Percentiles rank a stretch among this genome's conserved stretches.
Conservation (phyloP, 2,888 invertebrate species). For the Hypomecis punctinalis region DNA sequence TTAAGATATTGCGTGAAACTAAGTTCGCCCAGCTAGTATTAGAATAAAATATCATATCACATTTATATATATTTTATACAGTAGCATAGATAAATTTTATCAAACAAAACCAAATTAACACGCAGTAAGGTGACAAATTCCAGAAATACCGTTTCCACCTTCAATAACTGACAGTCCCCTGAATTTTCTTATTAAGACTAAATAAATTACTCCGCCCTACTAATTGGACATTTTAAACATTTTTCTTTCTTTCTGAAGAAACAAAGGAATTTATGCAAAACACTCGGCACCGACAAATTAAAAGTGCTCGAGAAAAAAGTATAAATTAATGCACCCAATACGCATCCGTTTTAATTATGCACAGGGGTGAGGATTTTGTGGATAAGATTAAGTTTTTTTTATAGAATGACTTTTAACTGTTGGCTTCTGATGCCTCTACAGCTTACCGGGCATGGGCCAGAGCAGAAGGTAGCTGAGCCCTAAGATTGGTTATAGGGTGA, state of each 20-base stretch:
- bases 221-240: slow-evolving; percentile 77
- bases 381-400: slow-evolving; percentile 54
- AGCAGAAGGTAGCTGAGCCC: too few relatives aligned
- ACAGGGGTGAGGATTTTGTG: slow-evolving; percentile 43
- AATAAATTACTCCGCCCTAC: slow-evolving; percentile 76
- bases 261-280: slow-evolving; percentile 82
- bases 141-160: slow-evolving; percentile 44
- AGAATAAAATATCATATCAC: too few relatives aligned
- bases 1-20: too few relatives aligned
- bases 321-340: slow-evolving; percentile 81
- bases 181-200: slow-evolving; percentile 69
- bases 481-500: too few relatives aligned
- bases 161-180: slow-evolving; percentile 39
- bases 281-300: slow-evolving; percentile 79
- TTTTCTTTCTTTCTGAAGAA: slow-evolving; percentile 49
- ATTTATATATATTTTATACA: too few relatives aligned
- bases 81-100: too few relatives aligned
- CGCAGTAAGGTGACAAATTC: slow-evolving; percentile 36
- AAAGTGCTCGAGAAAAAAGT: slow-evolving; percentile 72
- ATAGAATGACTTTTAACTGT: too few relatives aligned
- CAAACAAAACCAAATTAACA: slow-evolving; percentile 15
- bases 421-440: too few relatives aligned
- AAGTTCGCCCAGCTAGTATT: too few relatives aligned
- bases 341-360: slow-evolving; percentile 79
- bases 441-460: too few relatives aligned